Evolutionary conservation across 2,888 invertebrate species (phyloP).

Genomic region (Azorinus chamasolen): DNA sequence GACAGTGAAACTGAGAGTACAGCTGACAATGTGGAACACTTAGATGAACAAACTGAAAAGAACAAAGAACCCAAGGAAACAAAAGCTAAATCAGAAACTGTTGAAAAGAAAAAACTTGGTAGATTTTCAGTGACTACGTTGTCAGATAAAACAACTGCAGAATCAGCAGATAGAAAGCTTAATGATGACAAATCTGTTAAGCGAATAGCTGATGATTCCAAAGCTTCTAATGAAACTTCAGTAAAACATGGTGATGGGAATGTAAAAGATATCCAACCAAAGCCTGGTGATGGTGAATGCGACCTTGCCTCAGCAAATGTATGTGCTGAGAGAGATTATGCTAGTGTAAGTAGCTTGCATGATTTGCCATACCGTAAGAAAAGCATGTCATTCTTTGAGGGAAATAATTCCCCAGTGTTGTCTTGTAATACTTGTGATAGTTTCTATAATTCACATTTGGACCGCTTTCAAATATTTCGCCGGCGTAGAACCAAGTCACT

Average conservation of each 20-base stretch:
- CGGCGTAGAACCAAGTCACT: constrained; percentile 63
- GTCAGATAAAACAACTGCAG: constrained; percentile 40
- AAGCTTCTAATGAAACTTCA: neutral
- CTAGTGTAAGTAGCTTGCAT: constrained; percentile 59
- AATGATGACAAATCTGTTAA: constrained; percentile 14
- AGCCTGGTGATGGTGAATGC: constrained; percentile 30
- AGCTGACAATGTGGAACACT: constrained; percentile 1
- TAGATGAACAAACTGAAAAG: neutral
- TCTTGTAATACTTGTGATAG: constrained; percentile 61
- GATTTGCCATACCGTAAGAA: constrained; percentile 64
- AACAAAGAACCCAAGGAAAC: constrained; percentile 5
- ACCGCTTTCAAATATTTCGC: constrained; percentile 47
- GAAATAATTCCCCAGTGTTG: constrained; percentile 48
- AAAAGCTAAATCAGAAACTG: constrained; percentile 21
- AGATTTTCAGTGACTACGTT: constrained; percentile 77
- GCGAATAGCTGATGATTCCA: constrained; percentile 1
- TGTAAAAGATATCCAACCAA: constrained; percentile 4
- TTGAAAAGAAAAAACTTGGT: constrained; percentile 52
- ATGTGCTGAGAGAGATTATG: constrained; percentile 23
- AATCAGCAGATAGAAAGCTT: constrained; percentile 16
- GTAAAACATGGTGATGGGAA: neutral
- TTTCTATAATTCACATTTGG: constrained; percentile 58
- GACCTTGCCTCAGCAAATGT: constrained; percentile 30
- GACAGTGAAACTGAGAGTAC: constrained; percentile 5
- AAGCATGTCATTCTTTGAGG: constrained; percentile 65